Conservation (phyloP, 2,113 vertebrate genomes). For the Henicopernis longicauda region DNA sequence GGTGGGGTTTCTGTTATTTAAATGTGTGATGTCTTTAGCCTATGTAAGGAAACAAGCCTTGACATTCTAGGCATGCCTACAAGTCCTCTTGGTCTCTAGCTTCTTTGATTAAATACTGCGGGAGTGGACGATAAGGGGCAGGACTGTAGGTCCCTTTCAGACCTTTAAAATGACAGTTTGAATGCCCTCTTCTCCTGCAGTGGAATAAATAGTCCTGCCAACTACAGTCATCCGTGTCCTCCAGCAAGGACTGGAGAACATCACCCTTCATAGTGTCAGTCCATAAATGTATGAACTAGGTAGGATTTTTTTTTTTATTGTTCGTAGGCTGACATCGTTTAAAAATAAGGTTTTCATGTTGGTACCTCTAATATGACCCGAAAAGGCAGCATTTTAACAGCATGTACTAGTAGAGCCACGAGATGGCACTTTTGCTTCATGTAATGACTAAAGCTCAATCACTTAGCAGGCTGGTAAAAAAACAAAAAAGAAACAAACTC, state of each 20-base stretch:
- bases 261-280: background rate
- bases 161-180: background rate
- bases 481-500: background rate
- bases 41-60: background rate
- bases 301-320: background rate
- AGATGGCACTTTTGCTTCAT: constrained; percentile 64
- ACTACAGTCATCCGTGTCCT: background rate
- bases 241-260: background rate
- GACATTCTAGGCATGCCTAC: background rate
- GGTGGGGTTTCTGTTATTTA: constrained; percentile 1
- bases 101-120: background rate
- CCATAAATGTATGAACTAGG: background rate
- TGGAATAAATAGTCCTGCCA: background rate
- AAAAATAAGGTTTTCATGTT: background rate
- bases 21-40: background rate
- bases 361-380: background rate
- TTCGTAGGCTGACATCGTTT: background rate
- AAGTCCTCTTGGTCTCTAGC: background rate
- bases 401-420: constrained; percentile 19
- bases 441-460: background rate
- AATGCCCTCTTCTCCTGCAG: background rate
- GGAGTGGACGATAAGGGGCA: background rate
- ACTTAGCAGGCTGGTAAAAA: constrained; percentile 70
- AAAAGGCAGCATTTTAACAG: background rate
- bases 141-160: background rate